phyloP scores from a whole-genome alignment of 1,140 invertebrate genomes.

The Anoplophora glabripennis region DNA sequence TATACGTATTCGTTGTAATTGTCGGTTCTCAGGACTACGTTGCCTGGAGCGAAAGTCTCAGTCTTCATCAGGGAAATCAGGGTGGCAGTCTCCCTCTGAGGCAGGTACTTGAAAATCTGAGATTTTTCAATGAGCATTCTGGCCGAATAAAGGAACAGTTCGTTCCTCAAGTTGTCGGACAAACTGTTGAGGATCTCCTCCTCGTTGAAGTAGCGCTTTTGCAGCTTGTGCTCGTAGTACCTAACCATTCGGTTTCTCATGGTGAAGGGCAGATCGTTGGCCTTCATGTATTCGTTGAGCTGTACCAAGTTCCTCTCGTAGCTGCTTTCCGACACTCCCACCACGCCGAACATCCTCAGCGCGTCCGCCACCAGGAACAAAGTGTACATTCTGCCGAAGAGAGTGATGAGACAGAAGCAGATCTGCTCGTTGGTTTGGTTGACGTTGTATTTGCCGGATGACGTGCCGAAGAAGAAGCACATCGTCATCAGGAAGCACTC shows the following conservation, averaged over 20 bases:
- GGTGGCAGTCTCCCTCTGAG: slow-evolving; percentile 37
- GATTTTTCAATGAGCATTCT: slow-evolving; percentile 46
- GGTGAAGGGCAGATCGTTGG: slow-evolving; percentile 17
- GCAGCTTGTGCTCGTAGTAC: slow-evolving; percentile 23
- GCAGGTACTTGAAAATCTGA: slow-evolving; percentile 44
- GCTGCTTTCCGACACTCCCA: slow-evolving; percentile 25
- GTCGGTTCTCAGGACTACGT: slow-evolving; percentile 49
- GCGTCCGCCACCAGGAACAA: slow-evolving; percentile 19
- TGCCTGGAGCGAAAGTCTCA: slow-evolving; percentile 51
- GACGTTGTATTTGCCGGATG: background rate
- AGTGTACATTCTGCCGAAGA: slow-evolving; percentile 24
- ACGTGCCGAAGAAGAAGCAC: slow-evolving; percentile 20
- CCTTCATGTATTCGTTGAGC: slow-evolving; percentile 23
- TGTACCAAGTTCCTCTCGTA: slow-evolving; percentile 24
- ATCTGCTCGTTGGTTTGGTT: slow-evolving; percentile 5
- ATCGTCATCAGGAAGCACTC: slow-evolving; percentile 16
- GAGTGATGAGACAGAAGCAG: slow-evolving; percentile 7
- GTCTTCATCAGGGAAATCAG: slow-evolving; percentile 42
- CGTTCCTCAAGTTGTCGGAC: slow-evolving; percentile 35
- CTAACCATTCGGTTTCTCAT: slow-evolving; percentile 14
- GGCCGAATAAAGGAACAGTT: slow-evolving; percentile 49
- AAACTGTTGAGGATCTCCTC: slow-evolving; percentile 25
- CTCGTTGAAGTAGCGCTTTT: slow-evolving; percentile 26
- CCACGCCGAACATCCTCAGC: slow-evolving; percentile 22
- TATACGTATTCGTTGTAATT: slow-evolving; percentile 47